phyloP scores from a whole-genome alignment of 2,888 invertebrate species.

The Chromoteleia sp. region DNA sequence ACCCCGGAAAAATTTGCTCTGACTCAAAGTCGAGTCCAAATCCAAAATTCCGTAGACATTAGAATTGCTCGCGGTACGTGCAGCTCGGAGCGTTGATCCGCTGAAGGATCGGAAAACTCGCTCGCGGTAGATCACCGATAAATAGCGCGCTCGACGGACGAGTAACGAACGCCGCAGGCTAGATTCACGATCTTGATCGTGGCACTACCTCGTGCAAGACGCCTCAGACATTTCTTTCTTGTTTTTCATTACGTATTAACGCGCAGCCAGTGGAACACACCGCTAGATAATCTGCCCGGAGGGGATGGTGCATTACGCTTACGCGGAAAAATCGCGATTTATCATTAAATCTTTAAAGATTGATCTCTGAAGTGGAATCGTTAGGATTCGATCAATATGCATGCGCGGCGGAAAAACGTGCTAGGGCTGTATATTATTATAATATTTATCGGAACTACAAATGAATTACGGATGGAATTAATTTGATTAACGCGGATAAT shows the following conservation, averaged over 20 bases:
- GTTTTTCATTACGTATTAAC: constrained; percentile 75
- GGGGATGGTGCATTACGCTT: constrained; percentile 69
- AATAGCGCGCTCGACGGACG: constrained; percentile 77
- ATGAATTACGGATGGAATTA: constrained; percentile 33
- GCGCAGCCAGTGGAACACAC: constrained; percentile 73
- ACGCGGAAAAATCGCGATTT: constrained; percentile 67
- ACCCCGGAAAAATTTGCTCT: constrained; percentile 2
- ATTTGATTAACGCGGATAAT: constrained; percentile 30
- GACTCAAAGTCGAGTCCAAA: constrained; percentile 25
- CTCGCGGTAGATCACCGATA: constrained; percentile 79
- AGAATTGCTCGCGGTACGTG: constrained; percentile 57
- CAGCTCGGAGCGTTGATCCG: constrained; percentile 68
- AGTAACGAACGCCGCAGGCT: constrained; percentile 74
- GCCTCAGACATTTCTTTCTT: constrained; percentile 70
- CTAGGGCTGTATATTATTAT: constrained; percentile 14
- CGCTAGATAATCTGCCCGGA: constrained; percentile 74
- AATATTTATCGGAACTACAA: constrained; percentile 54
- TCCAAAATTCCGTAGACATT: constrained; percentile 36
- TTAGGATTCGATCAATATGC: constrained; percentile 59
- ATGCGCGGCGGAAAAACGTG: constrained; percentile 39
- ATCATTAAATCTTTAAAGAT: constrained; percentile 57
- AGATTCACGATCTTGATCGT: constrained; percentile 79
- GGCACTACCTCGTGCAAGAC: constrained; percentile 76
- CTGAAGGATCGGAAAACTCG: constrained; percentile 78
- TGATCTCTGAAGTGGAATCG: constrained; percentile 47